Evolutionary conservation across 1,140 invertebrate genomes (phyloP).

Genomic region (Drosophila subpulchrella): DNA sequence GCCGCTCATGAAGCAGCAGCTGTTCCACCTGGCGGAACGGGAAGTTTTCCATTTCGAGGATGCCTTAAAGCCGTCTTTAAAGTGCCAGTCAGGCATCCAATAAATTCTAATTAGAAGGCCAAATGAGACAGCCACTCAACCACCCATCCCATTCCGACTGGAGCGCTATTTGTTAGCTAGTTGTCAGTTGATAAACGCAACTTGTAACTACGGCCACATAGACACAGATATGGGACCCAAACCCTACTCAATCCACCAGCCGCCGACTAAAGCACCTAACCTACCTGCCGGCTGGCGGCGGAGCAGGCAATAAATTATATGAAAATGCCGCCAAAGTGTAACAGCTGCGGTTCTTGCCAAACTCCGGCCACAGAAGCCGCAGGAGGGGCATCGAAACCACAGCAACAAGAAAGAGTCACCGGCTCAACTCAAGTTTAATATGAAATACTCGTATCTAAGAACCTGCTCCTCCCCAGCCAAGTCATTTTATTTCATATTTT

Average conservation of each 20-base stretch:
- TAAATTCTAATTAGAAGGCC: conserved; percentile 74
- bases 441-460: conserved; percentile 40
- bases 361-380: conserved; percentile 29
- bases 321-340: conserved; percentile 80
- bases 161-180: conserved; percentile 61
- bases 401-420: conserved; percentile 48
- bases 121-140: conserved; percentile 56
- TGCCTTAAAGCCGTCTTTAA: conserved; percentile 43
- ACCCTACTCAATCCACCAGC: conserved; percentile 39
- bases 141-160: not conserved
- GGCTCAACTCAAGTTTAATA: conserved; percentile 45
- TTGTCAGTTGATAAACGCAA: conserved; percentile 78
- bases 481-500: conserved; percentile 50
- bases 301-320: conserved; percentile 75
- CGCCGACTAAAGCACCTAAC: conserved; percentile 21
- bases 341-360: conserved; percentile 71
- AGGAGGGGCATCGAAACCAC: conserved; percentile 29
- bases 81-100: conserved; percentile 35
- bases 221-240: conserved; percentile 39
- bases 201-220: conserved; percentile 69
- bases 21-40: not conserved
- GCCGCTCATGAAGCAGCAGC: conserved; percentile 12
- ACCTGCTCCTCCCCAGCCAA: not conserved
- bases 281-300: conserved; percentile 42
- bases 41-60: not conserved